A percentile compares a stretch with the other conserved stretches of the same genome.
Evolutionary conservation across 2,113 vertebrate species (phyloP).

Genomic region (Calypte anna): DNA sequence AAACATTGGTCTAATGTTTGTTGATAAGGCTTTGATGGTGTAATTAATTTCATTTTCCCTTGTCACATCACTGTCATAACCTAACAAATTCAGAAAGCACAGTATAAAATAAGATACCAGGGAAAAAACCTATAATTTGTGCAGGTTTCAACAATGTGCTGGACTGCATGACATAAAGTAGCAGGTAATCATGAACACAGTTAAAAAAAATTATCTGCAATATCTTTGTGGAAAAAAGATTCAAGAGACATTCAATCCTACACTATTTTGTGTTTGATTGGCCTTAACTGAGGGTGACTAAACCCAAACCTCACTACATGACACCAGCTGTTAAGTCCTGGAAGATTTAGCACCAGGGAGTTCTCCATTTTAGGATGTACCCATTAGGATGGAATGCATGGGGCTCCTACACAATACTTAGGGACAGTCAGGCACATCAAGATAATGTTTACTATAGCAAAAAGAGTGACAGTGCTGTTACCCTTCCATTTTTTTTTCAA

Average conservation of each 20-base stretch:
- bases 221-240: background rate
- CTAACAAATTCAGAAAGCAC: conserved; percentile 70
- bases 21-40: conserved; percentile 97
- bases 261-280: background rate
- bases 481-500: background rate
- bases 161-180: background rate
- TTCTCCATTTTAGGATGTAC: background rate
- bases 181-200: background rate
- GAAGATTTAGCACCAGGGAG: background rate
- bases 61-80: conserved; percentile 97
- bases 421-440: background rate
- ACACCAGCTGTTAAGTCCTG: background rate
- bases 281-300: background rate
- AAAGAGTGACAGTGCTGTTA: background rate
- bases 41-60: conserved; percentile 96
- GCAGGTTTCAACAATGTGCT: background rate
- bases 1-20: conserved; percentile 92
- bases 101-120: background rate
- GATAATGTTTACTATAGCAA: background rate
- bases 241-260: background rate
- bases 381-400: background rate
- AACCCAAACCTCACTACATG: background rate
- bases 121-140: background rate
- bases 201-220: background rate
- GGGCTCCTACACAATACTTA: background rate